Conservation (phyloP, 1,140 invertebrate genomes). For the Parasteatoda tepidariorum region DNA sequence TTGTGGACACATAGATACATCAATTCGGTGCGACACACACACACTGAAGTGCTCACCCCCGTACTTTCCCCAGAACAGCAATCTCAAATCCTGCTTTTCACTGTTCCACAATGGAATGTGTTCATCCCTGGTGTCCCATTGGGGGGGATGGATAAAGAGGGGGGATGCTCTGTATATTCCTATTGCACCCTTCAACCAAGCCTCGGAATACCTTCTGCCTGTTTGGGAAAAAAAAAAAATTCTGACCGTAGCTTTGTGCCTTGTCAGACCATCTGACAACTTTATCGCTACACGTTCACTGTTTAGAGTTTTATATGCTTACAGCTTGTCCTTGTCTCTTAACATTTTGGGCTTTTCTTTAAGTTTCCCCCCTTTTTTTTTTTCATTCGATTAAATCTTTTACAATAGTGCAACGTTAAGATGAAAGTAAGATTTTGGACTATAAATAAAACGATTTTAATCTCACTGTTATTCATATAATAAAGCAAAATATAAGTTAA, state of each 20-base stretch:
- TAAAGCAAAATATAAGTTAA: too few species aligned
- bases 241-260: slow-evolving; percentile 41
- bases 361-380: background rate
- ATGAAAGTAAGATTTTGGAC: too few species aligned
- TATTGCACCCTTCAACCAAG: background rate
- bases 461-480: too few species aligned
- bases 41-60: background rate
- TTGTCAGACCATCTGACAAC: slow-evolving; percentile 60
- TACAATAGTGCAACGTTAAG: too few species aligned
- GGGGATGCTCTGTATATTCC: background rate
- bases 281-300: slow-evolving; percentile 49
- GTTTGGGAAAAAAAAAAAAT: background rate
- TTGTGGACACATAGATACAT: slow-evolving; percentile 4
- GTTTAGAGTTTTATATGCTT: background rate
- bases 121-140: slow-evolving; percentile 35
- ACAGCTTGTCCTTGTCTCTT: background rate
- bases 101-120: slow-evolving; percentile 43
- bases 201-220: too few species aligned
- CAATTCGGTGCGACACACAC: background rate
- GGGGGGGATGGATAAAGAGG: background rate
- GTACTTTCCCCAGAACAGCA: background rate
- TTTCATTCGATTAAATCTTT: too few species aligned
- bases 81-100: background rate
- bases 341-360: slow-evolving; percentile 6
- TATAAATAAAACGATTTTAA: too few species aligned